Evolutionary conservation across 2,797 vertebrate genomes (phyloP).

Genomic region (Gobio occitaniae): DNA sequence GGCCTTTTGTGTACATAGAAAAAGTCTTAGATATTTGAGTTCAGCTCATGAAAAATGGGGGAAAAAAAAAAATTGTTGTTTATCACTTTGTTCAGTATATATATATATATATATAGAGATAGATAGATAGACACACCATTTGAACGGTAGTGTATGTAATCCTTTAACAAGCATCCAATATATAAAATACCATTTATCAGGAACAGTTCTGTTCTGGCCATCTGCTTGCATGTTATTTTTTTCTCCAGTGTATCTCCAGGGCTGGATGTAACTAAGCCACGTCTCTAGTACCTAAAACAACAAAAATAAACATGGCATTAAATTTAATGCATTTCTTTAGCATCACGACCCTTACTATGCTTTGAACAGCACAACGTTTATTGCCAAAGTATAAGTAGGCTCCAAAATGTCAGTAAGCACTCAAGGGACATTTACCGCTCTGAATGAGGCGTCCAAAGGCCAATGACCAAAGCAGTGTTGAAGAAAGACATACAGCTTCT

Average conservation of each 20-base stretch:
- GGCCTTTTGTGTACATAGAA: too few species aligned
- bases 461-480: slow-evolving; percentile 97
- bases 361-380: background rate
- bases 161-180: background rate
- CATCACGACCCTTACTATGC: background rate
- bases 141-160: background rate
- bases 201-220: slow-evolving; percentile 76
- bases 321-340: background rate
- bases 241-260: slow-evolving; percentile 92
- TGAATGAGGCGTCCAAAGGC: slow-evolving; percentile 97
- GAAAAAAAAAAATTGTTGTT: too few species aligned
- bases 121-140: background rate
- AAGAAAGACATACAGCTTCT: slow-evolving; percentile 96
- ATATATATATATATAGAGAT: too few species aligned
- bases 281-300: slow-evolving; percentile 92
- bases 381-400: background rate
- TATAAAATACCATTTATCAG: slow-evolving; percentile 83
- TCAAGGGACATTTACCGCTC: slow-evolving; percentile 83
- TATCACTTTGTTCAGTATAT: too few species aligned
- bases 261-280: slow-evolving; percentile 97
- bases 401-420: slow-evolving; percentile 2
- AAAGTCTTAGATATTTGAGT: too few species aligned
- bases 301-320: background rate
- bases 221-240: slow-evolving; percentile 73
- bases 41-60: too few species aligned